A percentile compares a stretch with the other conserved stretches of the same genome.
These are phyloP conservation scores for Poeciliopsis occidentalis DNA, from an alignment of 2,113 vertebrate genomes.

Conservation along the genomic window DNA sequence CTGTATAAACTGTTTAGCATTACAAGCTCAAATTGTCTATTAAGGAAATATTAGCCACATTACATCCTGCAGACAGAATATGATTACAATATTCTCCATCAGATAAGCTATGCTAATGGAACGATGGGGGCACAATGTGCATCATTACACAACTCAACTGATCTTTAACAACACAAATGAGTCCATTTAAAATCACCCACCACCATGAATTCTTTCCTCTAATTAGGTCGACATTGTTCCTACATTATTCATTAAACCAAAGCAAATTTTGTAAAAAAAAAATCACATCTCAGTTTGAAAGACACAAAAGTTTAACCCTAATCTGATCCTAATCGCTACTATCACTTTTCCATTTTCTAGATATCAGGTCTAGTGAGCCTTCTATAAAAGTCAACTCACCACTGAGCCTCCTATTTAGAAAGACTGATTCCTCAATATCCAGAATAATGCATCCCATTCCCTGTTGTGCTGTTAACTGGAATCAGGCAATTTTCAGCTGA, in stretches of 20 bases:
- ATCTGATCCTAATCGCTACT: slow-evolving; percentile 1
- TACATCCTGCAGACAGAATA: slow-evolving; percentile 1
- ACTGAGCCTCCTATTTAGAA: not conserved
- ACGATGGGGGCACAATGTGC: not conserved
- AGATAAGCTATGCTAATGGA: slow-evolving; percentile 5
- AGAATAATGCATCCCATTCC: not conserved
- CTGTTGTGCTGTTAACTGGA: not conserved
- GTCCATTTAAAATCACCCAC: not conserved
- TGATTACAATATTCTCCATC: not conserved
- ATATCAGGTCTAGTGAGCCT: not conserved
- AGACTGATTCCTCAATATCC: not conserved
- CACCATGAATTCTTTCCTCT: not conserved
- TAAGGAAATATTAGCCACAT: slow-evolving; percentile 12
- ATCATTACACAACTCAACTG: not conserved
- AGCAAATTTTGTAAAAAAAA: slow-evolving; percentile 7
- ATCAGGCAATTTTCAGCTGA: not conserved
- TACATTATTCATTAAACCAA: slow-evolving; percentile 18
- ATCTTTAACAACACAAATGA: not conserved
- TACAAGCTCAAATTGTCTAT: slow-evolving; percentile 1
- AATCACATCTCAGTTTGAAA: not conserved
- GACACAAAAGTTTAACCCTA: not conserved
- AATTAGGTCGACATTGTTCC: not conserved
- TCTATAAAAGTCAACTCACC: not conserved
- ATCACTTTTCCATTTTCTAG: not conserved
- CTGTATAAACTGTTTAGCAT: not conserved